A percentile compares a stretch with the other conserved stretches of the same genome.
Conservation (phyloP, 1,140 invertebrate genomes). For the Microvelia longipes region DNA sequence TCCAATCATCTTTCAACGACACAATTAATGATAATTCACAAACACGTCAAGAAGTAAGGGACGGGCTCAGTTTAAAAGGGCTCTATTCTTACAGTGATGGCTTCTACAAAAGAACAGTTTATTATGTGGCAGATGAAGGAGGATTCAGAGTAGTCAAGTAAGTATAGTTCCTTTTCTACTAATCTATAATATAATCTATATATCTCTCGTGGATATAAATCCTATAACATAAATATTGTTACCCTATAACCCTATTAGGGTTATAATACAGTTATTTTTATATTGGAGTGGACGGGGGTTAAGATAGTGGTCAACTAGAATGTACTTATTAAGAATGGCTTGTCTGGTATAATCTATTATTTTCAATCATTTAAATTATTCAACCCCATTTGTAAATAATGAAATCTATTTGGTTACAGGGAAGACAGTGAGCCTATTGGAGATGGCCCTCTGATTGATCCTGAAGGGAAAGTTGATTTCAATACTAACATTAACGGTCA, state of each 20-base stretch:
- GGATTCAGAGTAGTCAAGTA: constrained; percentile 39
- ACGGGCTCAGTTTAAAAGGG: constrained; percentile 34
- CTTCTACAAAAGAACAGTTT: constrained; percentile 34
- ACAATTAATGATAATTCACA: constrained; percentile 35
- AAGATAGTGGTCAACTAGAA: too few species aligned
- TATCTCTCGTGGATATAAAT: background rate
- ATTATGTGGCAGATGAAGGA: constrained; percentile 40
- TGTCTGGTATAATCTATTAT: too few species aligned
- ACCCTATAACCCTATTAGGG: background rate
- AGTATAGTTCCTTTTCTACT: constrained; percentile 25
- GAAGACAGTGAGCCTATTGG: constrained; percentile 33
- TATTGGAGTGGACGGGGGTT: too few species aligned
- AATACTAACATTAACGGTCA: constrained; percentile 25
- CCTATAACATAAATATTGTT: background rate
- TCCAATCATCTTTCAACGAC: constrained; percentile 33
- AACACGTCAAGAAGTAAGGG: constrained; percentile 33
- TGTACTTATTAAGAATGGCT: too few species aligned
- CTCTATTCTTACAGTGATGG: constrained; percentile 41
- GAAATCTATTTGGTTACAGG: too few species aligned
- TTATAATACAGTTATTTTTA: too few species aligned
- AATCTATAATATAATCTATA: constrained; percentile 1
- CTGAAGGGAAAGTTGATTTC: constrained; percentile 33
- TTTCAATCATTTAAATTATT: too few species aligned
- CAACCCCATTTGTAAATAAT: too few species aligned
- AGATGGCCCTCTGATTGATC: constrained; percentile 32